Percentiles rank a stretch among this genome's conserved stretches.
phyloP scores from a whole-genome alignment of 2,797 vertebrate species.

The Chrosomus eos region DNA sequence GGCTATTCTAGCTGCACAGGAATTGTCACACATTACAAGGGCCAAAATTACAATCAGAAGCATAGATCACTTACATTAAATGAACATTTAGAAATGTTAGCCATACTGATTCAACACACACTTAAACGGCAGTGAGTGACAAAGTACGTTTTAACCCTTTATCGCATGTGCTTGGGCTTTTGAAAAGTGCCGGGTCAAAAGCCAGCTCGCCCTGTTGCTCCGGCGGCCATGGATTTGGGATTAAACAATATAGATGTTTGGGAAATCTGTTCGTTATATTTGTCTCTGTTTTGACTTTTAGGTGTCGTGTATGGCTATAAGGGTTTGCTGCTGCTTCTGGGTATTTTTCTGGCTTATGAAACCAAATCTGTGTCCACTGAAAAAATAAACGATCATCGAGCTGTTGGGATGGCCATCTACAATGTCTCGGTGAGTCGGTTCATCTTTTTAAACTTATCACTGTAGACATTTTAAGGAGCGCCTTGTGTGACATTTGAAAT shows the following conservation, averaged over 20 bases:
- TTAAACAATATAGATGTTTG: not conserved
- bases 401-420: slow-evolving; percentile 97
- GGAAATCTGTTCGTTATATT: slow-evolving; percentile 2
- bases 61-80: not conserved
- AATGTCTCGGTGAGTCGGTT: slow-evolving; percentile 89
- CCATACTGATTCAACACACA: not conserved
- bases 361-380: slow-evolving; percentile 96
- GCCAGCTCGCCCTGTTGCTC: not conserved
- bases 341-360: slow-evolving; percentile 95
- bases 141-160: not conserved
- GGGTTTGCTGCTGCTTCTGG: slow-evolving; percentile 88
- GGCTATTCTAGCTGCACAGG: not conserved
- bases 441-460: not conserved
- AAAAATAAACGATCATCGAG: slow-evolving; percentile 96
- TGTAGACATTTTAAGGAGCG: slow-evolving; percentile 27
- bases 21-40: not conserved
- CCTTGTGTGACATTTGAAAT: slow-evolving; percentile 39
- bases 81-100: not conserved
- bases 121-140: not conserved
- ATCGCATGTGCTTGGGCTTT: not conserved
- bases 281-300: slow-evolving; percentile 37
- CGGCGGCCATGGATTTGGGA: not conserved
- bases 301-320: slow-evolving; percentile 96
- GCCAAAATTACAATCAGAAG: not conserved
- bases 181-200: no score